Base-by-base conservation (phyloP, 2,113 vertebrate species). In the Holacanthus passer region DNA sequence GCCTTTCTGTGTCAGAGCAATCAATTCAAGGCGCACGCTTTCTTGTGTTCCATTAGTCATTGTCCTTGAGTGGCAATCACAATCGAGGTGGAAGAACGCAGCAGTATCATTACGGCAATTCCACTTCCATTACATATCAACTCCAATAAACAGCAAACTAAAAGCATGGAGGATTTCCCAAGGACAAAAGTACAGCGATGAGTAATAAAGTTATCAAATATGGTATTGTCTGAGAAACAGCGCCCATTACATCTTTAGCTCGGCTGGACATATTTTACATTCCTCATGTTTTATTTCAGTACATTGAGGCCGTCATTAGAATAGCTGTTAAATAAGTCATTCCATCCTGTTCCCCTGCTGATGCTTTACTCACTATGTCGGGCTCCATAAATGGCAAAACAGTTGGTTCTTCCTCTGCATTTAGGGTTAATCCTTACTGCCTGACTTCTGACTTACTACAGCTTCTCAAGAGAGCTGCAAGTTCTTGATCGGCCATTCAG, bases 11-110 rank as follows among this genome's bases (percentile, higher is more conserved):
- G 52, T 80, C 67, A 62, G 78, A 72, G 75, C 85, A 89, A 90
- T 89, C 73, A 68, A 69, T 80, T 73, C 69, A 68, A 77, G n/a
- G 64, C 24, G 24, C 65, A 68, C 7, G 4, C 24, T 58, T 78
- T 79, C 75, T 86, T 60, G 29, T 84, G 72, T 89, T 88, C 80
- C 82, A 87, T 84, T 91, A 81, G 72, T 87, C 88, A 92, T 66
- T 67, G 69, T 68, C 73, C 75, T 82, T 78, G 71, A 83, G 73
- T 16, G 69, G 43, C 29, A 84, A 79, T 73, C 43, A 70, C 64
- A 88, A 86, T 71, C 50, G 73, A 75, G 52, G 53, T 63, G 71
- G 70, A 87, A 85, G 56, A 74, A 86, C 7, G 19, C 11, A 59
- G 62, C 16, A 0, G 17, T 78, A 24, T 65, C 29, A 56, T 77